These are phyloP conservation scores for Dugesia japonica DNA, from an alignment of 2,888 invertebrate species.

Conservation along the genomic window DNA sequence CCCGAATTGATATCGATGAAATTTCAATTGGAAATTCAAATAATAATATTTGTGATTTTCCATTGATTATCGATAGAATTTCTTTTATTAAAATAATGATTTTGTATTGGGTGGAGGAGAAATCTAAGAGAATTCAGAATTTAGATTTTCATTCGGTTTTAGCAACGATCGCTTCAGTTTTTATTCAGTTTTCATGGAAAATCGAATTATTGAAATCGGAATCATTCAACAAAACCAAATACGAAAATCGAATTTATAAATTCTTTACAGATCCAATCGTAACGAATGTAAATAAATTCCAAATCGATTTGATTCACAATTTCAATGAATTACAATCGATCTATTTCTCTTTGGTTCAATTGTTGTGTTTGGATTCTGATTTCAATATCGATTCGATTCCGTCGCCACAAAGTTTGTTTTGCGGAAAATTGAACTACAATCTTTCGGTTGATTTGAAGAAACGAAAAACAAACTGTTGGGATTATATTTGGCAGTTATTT, in stretches of 20 bases:
- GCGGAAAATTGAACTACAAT: neutral
- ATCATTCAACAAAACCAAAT: neutral
- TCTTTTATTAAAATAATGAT: neutral
- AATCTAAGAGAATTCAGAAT: neutral
- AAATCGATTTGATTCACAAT: neutral
- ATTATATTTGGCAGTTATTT: neutral
- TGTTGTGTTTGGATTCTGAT: neutral
- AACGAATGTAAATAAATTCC: neutral
- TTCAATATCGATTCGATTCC: neutral
- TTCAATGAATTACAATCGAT: neutral
- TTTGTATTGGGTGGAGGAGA: neutral
- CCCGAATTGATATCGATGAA: neutral
- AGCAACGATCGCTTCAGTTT: neutral
- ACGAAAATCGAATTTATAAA: neutral
- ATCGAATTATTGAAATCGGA: neutral
- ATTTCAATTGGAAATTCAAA: neutral
- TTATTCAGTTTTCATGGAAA: neutral
- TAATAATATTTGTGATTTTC: neutral
- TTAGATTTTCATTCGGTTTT: neutral
- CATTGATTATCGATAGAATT: neutral
- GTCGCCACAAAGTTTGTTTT: neutral
- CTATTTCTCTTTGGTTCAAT: neutral
- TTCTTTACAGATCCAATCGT: neutral
- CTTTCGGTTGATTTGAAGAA: neutral
- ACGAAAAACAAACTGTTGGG: neutral